These are phyloP conservation scores for Zenarchopterus dispar DNA, from an alignment of 2,797 vertebrate genomes.

Conservation along the genomic window DNA sequence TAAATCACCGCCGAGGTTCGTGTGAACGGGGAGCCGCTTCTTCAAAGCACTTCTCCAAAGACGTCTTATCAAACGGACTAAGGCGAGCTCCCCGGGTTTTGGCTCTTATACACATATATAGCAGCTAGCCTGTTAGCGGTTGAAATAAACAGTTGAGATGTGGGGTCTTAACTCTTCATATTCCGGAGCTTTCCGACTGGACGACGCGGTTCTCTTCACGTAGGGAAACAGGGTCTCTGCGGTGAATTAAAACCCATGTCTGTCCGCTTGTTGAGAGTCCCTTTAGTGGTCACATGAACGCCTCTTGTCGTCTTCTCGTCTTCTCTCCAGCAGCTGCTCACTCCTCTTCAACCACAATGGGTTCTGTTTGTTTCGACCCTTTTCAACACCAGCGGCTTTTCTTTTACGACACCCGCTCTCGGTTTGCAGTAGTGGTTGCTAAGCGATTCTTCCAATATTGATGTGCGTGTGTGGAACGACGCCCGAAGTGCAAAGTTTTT, in stretches of 20 bases:
- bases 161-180: constrained; percentile 77
- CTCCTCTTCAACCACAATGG: constrained; percentile 79
- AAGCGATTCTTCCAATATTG: constrained; percentile 67
- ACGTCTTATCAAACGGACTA: constrained; percentile 63
- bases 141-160: constrained; percentile 79
- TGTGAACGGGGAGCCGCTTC: neutral
- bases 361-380: constrained; percentile 75
- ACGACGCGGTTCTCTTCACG: constrained; percentile 55
- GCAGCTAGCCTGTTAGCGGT: constrained; percentile 82
- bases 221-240: constrained; percentile 20
- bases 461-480: constrained; percentile 48
- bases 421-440: constrained; percentile 79
- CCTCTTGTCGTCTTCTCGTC: constrained; percentile 40
- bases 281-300: constrained; percentile 33
- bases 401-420: constrained; percentile 74
- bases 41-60: constrained; percentile 38
- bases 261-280: constrained; percentile 35
- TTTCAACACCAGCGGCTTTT: constrained; percentile 74
- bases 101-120: constrained; percentile 65
- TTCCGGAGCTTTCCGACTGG: constrained; percentile 57
- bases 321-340: constrained; percentile 51
- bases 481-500: constrained; percentile 45
- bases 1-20: neutral
- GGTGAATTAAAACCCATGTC: constrained; percentile 42
- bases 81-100: constrained; percentile 58